Conservation (phyloP, 1,140 invertebrate species). For the Philotrypesis tridentata region DNA sequence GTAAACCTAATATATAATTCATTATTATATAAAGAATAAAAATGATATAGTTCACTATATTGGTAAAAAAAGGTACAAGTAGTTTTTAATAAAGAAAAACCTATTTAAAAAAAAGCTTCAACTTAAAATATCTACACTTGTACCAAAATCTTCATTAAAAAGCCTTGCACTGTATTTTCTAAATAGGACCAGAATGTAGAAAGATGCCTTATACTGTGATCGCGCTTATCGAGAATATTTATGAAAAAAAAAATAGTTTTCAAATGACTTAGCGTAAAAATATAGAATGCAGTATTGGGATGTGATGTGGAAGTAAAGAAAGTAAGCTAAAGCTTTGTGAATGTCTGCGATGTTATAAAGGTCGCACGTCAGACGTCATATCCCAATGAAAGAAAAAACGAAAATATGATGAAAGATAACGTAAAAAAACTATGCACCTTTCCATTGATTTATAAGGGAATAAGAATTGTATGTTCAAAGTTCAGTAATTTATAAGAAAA, state of each 20-base stretch:
- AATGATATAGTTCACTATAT: background rate
- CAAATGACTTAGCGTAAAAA: conserved; percentile 14
- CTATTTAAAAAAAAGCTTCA: background rate
- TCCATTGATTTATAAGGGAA: conserved; percentile 50
- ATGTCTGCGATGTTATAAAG: background rate
- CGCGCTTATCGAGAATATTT: conserved; percentile 54
- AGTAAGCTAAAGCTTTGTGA: background rate
- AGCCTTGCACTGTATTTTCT: conserved; percentile 41
- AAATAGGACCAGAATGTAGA: conserved; percentile 38
- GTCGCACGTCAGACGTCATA: background rate
- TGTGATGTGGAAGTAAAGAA: background rate
- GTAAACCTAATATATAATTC: background rate
- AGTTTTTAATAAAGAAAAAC: background rate
- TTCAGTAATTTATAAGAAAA: conserved; percentile 54
- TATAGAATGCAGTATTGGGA: conserved; percentile 32
- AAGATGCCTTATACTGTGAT: conserved; percentile 58
- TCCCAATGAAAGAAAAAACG: conserved; percentile 14
- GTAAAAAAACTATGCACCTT: conserved; percentile 43
- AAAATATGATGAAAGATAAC: conserved; percentile 54
- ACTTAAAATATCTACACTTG: background rate
- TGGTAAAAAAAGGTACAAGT: background rate
- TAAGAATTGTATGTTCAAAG: conserved; percentile 34
- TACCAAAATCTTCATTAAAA: conserved; percentile 6
- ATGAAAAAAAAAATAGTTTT: conserved; percentile 46
- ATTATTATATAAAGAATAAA: background rate